Evolutionary conservation across 1,140 invertebrate genomes (phyloP).

Genomic region (Tetramorium simillimum): DNA sequence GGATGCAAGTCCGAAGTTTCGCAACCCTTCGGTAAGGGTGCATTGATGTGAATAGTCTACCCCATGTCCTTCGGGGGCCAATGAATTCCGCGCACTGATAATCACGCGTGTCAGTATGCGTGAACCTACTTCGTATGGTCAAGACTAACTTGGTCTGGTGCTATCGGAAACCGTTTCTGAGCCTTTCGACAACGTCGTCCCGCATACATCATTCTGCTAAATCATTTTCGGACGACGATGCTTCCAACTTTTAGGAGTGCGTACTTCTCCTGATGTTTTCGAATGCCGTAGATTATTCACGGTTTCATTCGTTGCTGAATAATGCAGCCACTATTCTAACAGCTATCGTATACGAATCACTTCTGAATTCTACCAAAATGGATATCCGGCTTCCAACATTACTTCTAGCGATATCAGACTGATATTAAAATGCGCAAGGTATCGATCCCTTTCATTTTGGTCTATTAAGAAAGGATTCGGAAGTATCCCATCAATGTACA

Average conservation of each 20-base stretch:
- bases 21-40: constrained; percentile 63
- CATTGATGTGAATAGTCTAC: constrained; percentile 61
- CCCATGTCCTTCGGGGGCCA: constrained; percentile 60
- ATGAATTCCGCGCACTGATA: constrained; percentile 64
- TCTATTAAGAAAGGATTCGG: constrained; percentile 17
- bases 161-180: constrained; percentile 43
- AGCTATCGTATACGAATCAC: not conserved
- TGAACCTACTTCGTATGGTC: constrained; percentile 25
- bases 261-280: constrained; percentile 12
- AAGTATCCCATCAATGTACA: not conserved
- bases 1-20: constrained; percentile 54
- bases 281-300: constrained; percentile 31
- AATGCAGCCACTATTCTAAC: constrained; percentile 14
- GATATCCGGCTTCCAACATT: constrained; percentile 45
- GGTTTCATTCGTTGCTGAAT: constrained; percentile 2
- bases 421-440: constrained; percentile 38
- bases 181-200: constrained; percentile 29
- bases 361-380: constrained; percentile 46
- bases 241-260: not conserved
- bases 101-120: constrained; percentile 49
- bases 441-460: constrained; percentile 35
- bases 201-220: constrained; percentile 31
- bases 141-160: constrained; percentile 8
- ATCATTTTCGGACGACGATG: constrained; percentile 18
- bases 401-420: not conserved